Conservation (phyloP, 2,797 vertebrate genomes). For the Chelonia mydas region DNA sequence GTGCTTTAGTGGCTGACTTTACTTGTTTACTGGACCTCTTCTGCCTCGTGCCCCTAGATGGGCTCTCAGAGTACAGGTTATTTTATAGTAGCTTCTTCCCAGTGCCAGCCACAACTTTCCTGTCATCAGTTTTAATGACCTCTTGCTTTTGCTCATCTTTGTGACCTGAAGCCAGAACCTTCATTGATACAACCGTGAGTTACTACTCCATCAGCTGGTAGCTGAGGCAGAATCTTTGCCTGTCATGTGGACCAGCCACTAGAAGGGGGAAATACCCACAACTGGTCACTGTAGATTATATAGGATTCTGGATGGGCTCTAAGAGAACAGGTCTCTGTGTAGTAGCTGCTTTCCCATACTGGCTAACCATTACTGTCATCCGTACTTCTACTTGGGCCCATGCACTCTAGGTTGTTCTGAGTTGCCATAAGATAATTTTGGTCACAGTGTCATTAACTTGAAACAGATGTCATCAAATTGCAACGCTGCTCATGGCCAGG, state of each 20-base stretch:
- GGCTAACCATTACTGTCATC: neutral
- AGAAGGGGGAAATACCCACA: neutral
- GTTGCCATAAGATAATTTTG: neutral
- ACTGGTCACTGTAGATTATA: neutral
- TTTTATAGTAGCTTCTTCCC: neutral
- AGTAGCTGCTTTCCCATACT: neutral
- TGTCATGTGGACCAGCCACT: neutral
- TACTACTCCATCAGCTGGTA: neutral
- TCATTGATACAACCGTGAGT: neutral
- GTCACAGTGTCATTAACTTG: neutral
- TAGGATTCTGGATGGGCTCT: neutral
- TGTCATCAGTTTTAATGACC: neutral
- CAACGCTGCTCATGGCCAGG: neutral
- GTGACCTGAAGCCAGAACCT: neutral
- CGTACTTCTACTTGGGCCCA: neutral
- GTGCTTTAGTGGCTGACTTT: neutral
- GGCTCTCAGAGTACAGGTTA: neutral
- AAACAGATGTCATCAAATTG: neutral
- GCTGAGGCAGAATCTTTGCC: neutral
- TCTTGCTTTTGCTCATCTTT: fast-evolving
- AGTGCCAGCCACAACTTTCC: neutral
- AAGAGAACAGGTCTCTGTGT: neutral
- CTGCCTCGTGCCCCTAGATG: fast-evolving
- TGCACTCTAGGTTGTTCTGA: neutral
- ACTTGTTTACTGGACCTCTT: fast-evolving